Percentiles rank a stretch among this genome's conserved stretches.
These are phyloP conservation scores for Gymnothorax javanicus DNA, from an alignment of 2,797 vertebrate genomes.

Conservation along the genomic window DNA sequence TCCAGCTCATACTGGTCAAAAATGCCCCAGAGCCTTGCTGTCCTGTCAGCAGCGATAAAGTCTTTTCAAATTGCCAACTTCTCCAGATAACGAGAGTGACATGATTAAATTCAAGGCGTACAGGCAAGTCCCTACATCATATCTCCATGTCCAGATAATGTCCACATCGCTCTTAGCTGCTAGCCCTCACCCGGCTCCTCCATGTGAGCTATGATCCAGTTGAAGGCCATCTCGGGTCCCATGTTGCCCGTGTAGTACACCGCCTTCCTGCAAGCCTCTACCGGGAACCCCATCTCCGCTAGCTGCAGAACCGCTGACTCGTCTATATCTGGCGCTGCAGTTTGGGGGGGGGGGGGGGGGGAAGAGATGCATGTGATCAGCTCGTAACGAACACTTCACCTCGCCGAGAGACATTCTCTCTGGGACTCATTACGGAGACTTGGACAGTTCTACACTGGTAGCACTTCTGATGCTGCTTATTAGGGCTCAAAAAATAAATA, in stretches of 20 bases:
- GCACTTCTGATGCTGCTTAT: constrained; percentile 46
- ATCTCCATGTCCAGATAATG: no score
- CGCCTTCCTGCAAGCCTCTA: constrained; percentile 95
- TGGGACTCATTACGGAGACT: constrained; percentile 65
- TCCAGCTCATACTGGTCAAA: no score
- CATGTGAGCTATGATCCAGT: constrained; percentile 99
- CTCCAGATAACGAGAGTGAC: no score
- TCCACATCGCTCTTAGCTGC: neutral
- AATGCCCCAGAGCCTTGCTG: no score
- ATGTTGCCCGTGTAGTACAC: constrained; percentile 98
- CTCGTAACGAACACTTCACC: constrained; percentile 35
- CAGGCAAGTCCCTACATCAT: no score
- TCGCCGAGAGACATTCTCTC: constrained; percentile 47
- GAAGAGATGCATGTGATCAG: constrained; percentile 41
- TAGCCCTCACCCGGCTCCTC: constrained; percentile 89
- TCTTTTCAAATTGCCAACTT: no score
- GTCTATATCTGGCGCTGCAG: constrained; percentile 91
- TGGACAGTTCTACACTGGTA: constrained; percentile 42
- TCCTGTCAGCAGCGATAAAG: no score
- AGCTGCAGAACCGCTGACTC: constrained; percentile 95
- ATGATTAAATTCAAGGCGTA: no score
- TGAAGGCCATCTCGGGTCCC: constrained; percentile 96
- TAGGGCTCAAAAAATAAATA: constrained; percentile 40
- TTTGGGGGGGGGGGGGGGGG: constrained; percentile 45
- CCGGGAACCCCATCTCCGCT: constrained; percentile 97